Base-by-base conservation (phyloP, 2,113 vertebrate species). In the Rutilus rutilus region DNA sequence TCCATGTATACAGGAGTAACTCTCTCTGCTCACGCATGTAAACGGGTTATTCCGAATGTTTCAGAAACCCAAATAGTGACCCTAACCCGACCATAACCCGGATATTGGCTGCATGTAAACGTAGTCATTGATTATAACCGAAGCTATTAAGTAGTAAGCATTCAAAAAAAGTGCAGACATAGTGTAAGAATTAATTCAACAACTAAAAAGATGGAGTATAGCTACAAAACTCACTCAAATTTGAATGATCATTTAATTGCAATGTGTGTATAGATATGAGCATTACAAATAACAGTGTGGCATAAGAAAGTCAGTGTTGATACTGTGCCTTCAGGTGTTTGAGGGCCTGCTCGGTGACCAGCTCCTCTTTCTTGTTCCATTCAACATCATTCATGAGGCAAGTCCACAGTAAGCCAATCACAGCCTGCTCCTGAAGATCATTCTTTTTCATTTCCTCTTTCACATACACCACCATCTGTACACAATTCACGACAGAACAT, bases 401-500 rank as follows among this genome's bases (percentile, higher is more conserved):
- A 11, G 95, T 95, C 97, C 97, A 98, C 81, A 98, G 92, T 76
- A 98, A 95, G 36, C 96, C 96, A 0, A 97, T 96, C 86, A 97
- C 96, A 1, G 96, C 96, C 1, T 95, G 95, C 86, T 98, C 97
- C 3, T 95, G 95, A 71, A 98, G 91, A 33, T 96, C 94, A 15
- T 96, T 97, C 91, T 95, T 95, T 89, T 97, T 97, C 97, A 98
- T 97, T 91, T 98, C 97, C 86, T 98, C 97, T 91, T 97, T 97
- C 75, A 97, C 93, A 52, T 97, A 97, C 82, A 96, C 92, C 89
- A 97, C 95, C 78, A 98, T 94, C 97, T 98, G 50, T 65, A 87
- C 47, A 69, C 50, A 59, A 50, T 33, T 27, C 77, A 47, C 8
- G 15, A 19, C 54, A 83, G 82, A 14, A 69, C 57, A 45, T 14